Evolutionary conservation across 2,797 vertebrate species (phyloP).

Genomic region (Pantherophis vulpinus): DNA sequence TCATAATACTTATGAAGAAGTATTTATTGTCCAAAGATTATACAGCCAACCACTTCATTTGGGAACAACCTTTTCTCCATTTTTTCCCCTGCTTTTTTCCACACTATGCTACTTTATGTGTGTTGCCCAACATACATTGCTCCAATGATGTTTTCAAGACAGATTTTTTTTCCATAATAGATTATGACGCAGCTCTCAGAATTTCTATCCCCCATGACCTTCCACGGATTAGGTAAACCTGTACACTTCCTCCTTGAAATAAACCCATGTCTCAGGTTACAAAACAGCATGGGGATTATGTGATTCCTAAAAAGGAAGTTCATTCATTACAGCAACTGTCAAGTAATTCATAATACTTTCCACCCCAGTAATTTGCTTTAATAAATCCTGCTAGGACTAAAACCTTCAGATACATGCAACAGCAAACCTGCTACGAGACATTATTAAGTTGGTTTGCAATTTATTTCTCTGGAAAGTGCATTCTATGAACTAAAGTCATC

Average conservation of each 20-base stretch:
- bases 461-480: conserved; percentile 51
- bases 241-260: conserved; percentile 29
- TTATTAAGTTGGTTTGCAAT: conserved; percentile 51
- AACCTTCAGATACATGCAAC: conserved; percentile 17
- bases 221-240: conserved; percentile 24
- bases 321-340: conserved; percentile 42
- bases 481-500: conserved; percentile 27
- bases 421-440: conserved; percentile 37
- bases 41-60: background rate
- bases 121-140: background rate
- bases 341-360: conserved; percentile 42
- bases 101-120: background rate
- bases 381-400: conserved; percentile 40
- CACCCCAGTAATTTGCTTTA: conserved; percentile 50
- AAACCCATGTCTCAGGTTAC: conserved; percentile 25
- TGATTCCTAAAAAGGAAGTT: conserved; percentile 41
- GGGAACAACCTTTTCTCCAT: background rate
- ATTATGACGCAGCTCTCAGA: background rate
- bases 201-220: background rate
- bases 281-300: background rate
- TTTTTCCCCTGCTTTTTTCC: background rate
- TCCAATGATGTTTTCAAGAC: conserved; percentile 44
- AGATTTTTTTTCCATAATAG: background rate
- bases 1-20: background rate
- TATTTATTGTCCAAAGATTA: background rate